Conservation (phyloP, 92 coral and sea anemone genomes). For the Actinernus sp. region DNA sequence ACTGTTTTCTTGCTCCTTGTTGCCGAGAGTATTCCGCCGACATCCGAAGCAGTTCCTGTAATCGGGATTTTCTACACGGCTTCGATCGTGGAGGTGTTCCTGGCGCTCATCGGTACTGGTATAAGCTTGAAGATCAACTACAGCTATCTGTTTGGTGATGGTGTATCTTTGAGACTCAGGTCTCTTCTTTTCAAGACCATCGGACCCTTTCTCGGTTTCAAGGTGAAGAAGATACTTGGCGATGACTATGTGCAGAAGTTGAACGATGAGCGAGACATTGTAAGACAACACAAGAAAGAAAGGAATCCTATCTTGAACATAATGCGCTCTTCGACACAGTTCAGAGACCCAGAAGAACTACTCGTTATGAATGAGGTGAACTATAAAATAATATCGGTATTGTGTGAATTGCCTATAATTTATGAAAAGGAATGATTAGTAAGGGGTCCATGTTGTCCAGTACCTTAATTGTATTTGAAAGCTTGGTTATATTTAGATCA, state of each 20-base stretch:
- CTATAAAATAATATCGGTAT: too few relatives aligned
- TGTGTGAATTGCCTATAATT: too few relatives aligned
- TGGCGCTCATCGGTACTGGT: conserved; percentile 65
- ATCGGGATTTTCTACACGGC: conserved; percentile 63
- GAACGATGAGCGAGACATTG: too few relatives aligned
- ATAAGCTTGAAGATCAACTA: conserved; percentile 56
- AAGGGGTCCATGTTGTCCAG: too few relatives aligned
- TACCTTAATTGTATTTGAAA: too few relatives aligned
- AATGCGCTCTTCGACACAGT: too few relatives aligned
- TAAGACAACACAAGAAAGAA: too few relatives aligned
- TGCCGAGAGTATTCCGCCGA: conserved; percentile 70
- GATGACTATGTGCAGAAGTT: background rate
- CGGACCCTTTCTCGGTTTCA: conserved; percentile 56
- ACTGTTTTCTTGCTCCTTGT: conserved; percentile 64
- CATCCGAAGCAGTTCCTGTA: conserved; percentile 67
- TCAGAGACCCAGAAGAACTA: too few relatives aligned
- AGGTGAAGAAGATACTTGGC: conserved; percentile 14
- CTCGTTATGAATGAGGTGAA: too few relatives aligned
- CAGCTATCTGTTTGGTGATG: conserved; percentile 55
- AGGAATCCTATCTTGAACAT: too few relatives aligned
- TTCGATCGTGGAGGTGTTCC: conserved; percentile 59
- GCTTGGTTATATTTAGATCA: too few relatives aligned
- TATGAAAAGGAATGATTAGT: too few relatives aligned
- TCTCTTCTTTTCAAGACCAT: conserved; percentile 41
- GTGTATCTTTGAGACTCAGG: conserved; percentile 7